Evolutionary conservation across 1,140 invertebrate genomes (phyloP).

Genomic region (Drosophila nigrodunni): DNA sequence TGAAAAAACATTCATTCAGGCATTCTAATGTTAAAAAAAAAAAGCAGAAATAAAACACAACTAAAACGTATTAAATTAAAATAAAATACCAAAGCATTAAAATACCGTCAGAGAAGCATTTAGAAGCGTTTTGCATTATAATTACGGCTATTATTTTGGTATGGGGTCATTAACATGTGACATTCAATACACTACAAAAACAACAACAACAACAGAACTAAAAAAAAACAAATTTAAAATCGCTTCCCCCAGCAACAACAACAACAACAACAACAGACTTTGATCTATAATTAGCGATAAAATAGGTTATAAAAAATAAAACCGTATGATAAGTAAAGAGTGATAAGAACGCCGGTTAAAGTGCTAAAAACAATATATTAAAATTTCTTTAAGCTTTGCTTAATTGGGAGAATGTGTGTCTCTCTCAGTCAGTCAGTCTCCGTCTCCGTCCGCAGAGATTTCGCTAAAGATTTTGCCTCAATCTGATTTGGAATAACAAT

Average conservation of each 20-base stretch:
- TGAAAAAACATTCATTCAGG: constrained; percentile 23
- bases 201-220: constrained; percentile 24
- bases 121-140: constrained; percentile 73
- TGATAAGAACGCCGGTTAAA: constrained; percentile 63
- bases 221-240: constrained; percentile 42
- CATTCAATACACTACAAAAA: constrained; percentile 41
- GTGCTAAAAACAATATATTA: constrained; percentile 35
- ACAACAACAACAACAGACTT: constrained; percentile 25
- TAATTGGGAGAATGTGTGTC: constrained; percentile 21
- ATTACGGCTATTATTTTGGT: constrained; percentile 72
- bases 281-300: constrained; percentile 71
- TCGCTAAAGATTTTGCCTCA: constrained; percentile 50
- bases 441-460: constrained; percentile 41
- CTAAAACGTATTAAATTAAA: constrained; percentile 6
- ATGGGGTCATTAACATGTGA: constrained; percentile 79
- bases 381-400: constrained; percentile 4
- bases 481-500: constrained; percentile 62
- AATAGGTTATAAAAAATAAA: constrained; percentile 60
- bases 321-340: constrained; percentile 41
- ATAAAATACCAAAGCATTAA: constrained; percentile 16
- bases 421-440: neutral
- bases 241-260: constrained; percentile 13
- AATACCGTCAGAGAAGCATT: constrained; percentile 52
- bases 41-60: constrained; percentile 3
- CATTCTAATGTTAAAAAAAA: constrained; percentile 16